Percentiles rank a stretch among this genome's conserved stretches.
Conservation (phyloP, 2,113 vertebrate genomes). For the Chionomys nivalis region DNA sequence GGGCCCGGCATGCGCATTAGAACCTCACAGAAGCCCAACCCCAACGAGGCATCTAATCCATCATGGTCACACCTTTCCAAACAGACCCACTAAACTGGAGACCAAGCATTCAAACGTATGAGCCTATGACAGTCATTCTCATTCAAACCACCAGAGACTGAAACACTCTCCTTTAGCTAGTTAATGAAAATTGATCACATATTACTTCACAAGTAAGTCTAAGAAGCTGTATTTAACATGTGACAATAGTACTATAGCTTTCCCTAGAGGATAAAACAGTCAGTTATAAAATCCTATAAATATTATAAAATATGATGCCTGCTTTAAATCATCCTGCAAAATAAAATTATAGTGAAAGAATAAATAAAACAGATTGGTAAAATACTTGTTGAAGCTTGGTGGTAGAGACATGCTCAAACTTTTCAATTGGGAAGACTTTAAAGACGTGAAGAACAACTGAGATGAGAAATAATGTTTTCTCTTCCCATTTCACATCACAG, state of each 20-base stretch:
- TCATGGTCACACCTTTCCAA: background rate
- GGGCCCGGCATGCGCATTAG: background rate
- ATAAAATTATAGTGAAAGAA: background rate
- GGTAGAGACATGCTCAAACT: background rate
- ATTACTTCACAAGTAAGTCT: constrained; percentile 3
- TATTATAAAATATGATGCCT: constrained; percentile 42
- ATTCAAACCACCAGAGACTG: background rate
- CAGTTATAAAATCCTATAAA: background rate
- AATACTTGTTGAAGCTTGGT: constrained; percentile 20
- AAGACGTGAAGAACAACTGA: background rate
- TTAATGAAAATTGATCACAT: background rate
- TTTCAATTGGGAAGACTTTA: constrained; percentile 30
- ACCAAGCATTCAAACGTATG: background rate
- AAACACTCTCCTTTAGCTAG: background rate
- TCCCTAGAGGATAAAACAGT: background rate
- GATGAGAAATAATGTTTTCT: background rate
- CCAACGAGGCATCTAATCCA: background rate
- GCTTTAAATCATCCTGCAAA: constrained; percentile 1
- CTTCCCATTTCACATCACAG: background rate
- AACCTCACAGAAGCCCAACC: background rate
- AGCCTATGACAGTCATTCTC: background rate
- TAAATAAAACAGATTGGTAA: constrained; percentile 38
- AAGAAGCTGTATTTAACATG: background rate
- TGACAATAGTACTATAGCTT: background rate
- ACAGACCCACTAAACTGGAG: background rate